phyloP scores from a whole-genome alignment of 1,140 invertebrate genomes.

The Apis mellifera region Amel_HAv3.1 CM009945.2:7129001-7129500 shows the following conservation, averaged over 20 bases:
- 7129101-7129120: too few species aligned
- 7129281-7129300: not conserved
- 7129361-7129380: not conserved
- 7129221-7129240: not conserved
- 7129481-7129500: conserved; percentile 27
- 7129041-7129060: not conserved
- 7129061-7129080: too few species aligned
- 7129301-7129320: not conserved
- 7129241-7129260: not conserved
- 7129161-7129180: too few species aligned
- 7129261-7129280: not conserved
- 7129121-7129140: too few species aligned
- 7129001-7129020: not conserved
- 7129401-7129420: conserved; percentile 8
- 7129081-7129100: too few species aligned
- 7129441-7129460: conserved; percentile 1
- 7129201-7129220: not conserved
- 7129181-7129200: not conserved
- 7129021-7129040: not conserved
- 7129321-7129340: not conserved
- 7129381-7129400: not conserved
- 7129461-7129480: not conserved
- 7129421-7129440: not conserved
- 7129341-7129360: conserved; percentile 3
- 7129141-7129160: not conserved